Evolutionary conservation across 2,113 vertebrate genomes (phyloP).

Genomic region (Paraplagusia blochii): DNA sequence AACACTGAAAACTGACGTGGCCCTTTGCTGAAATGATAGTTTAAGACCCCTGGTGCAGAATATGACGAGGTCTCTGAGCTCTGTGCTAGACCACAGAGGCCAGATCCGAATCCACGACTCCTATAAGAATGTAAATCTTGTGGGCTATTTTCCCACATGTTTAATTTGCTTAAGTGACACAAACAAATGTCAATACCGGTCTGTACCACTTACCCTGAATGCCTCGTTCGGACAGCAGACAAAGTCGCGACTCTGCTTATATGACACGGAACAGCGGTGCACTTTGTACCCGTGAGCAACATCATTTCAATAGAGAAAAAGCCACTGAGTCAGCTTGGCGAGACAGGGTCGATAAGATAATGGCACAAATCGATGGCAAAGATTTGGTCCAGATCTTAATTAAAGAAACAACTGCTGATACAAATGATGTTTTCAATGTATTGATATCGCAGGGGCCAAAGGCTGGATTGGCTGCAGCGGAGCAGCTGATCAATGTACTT

Average conservation of each 20-base stretch:
- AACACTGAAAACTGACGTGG: too few relatives aligned
- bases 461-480: slow-evolving; percentile 63
- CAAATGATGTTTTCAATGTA: slow-evolving; percentile 92
- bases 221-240: slow-evolving; percentile 54
- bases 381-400: slow-evolving; percentile 91
- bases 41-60: too few relatives aligned
- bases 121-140: slow-evolving; percentile 42
- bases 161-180: slow-evolving; percentile 72
- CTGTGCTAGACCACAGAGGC: slow-evolving; percentile 20
- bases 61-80: slow-evolving; percentile 27
- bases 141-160: slow-evolving; percentile 67
- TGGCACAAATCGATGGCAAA: slow-evolving; percentile 85
- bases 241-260: slow-evolving; percentile 59
- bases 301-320: slow-evolving; percentile 75
- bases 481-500: slow-evolving; percentile 77
- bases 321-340: slow-evolving; percentile 78
- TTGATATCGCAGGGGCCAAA: slow-evolving; percentile 74
- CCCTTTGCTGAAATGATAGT: too few relatives aligned
- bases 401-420: slow-evolving; percentile 95
- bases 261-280: slow-evolving; percentile 65
- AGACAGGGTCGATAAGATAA: slow-evolving; percentile 85
- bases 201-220: slow-evolving; percentile 70
- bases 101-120: slow-evolving; percentile 23
- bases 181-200: slow-evolving; percentile 66
- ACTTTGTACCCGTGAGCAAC: slow-evolving; percentile 65